Base-by-base conservation (phyloP, 2,888 invertebrate genomes). In the Euzophera pinguis region DNA sequence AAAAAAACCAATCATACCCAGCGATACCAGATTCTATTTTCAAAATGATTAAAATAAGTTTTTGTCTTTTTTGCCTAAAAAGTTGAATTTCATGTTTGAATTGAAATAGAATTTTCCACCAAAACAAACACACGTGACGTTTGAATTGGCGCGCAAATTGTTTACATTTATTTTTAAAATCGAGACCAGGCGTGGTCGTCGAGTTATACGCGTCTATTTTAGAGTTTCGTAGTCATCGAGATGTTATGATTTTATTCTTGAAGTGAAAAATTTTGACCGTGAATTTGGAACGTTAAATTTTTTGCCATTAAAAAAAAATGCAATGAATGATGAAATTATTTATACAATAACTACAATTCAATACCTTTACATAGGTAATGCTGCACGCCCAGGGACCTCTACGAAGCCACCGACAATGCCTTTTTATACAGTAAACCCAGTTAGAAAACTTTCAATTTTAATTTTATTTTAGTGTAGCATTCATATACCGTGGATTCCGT, bases 121-220 rank as follows among this genome's bases (percentile, higher is more conserved):
- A 56, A 59, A 77, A 78, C 73, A 71, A 75, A 65, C 53, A 56
- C 47, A 60, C 9, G 35, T 75, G 75, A 76, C 74, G 73, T 71
- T 73, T 22, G 34, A 53, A 55, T 78, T 83, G 78, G 79, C 83
- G 70, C 67, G 67, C 52, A 61, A 69, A 72, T 62, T 83, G 78
- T 84, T 84, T 84, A 80, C 73, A 55, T 69, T 73, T 78, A 74
- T 78, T 79, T 83, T 73, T 76, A 73, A 69, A 68, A 56, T 35
- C 54, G 63, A 50, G 42, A 50, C 59, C 66, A 64, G 67, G 69
- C 65, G 69, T 70, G 70, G 69, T 64, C 61, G 59, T 57, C 48
- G 58, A 59, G 63, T 63, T 57, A 54, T 50, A 13, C 14, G 14
- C 14, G 9, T 50, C 49, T 50, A 50, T 50, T 50, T 50, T 6